Evolutionary conservation across 2,113 vertebrate genomes (phyloP).

Genomic region (Hypocryptadius cinnamomeus): DNA sequence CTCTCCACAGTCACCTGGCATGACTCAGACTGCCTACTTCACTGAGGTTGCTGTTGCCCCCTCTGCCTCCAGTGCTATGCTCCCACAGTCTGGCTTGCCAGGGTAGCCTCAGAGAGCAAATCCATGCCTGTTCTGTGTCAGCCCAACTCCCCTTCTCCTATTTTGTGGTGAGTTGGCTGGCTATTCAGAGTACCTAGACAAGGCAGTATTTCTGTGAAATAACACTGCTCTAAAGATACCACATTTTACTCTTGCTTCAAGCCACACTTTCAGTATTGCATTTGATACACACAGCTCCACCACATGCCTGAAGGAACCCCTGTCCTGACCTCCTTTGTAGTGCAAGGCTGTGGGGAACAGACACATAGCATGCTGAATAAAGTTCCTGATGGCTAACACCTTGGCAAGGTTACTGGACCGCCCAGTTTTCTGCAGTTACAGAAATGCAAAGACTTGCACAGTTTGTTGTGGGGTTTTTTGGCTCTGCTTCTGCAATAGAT

Average conservation of each 20-base stretch:
- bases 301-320: neutral
- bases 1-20: neutral
- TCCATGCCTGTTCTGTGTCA: neutral
- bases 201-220: neutral
- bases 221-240: neutral
- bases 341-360: neutral
- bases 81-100: fast-evolving
- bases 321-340: neutral
- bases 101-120: neutral
- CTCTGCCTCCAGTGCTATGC: fast-evolving
- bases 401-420: neutral
- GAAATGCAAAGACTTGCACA: neutral
- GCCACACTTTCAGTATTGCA: neutral
- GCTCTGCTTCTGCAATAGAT: neutral
- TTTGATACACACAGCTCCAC: neutral
- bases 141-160: neutral
- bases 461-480: neutral
- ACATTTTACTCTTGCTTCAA: neutral
- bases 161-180: neutral
- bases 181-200: neutral
- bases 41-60: neutral
- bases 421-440: neutral
- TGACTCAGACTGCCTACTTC: neutral
- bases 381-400: neutral
- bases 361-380: neutral